Evolutionary conservation across 2,888 invertebrate genomes (phyloP).

Genomic region (Pasiphila rectangulata): DNA sequence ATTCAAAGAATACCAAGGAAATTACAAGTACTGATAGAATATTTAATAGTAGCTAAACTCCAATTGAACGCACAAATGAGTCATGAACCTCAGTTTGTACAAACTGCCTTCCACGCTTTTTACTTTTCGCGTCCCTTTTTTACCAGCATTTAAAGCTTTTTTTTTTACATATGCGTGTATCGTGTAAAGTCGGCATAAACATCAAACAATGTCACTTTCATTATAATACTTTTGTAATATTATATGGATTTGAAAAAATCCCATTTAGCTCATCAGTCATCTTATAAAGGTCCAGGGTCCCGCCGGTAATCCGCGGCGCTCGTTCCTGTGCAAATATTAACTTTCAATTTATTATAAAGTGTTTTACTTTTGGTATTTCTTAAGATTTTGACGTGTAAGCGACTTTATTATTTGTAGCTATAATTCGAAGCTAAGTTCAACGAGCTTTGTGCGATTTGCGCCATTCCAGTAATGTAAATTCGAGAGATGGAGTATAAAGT

Average conservation of each 20-base stretch:
- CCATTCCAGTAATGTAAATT: conserved; percentile 11
- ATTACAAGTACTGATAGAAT: too few relatives aligned
- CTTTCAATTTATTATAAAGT: neutral
- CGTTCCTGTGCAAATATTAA: conserved; percentile 1
- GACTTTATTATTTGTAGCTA: conserved; percentile 5
- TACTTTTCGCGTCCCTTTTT: too few relatives aligned
- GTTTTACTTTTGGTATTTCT: conserved; percentile 3
- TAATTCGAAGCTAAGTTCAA: conserved; percentile 12
- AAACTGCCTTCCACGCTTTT: neutral
- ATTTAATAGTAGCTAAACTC: neutral
- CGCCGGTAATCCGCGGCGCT: too few relatives aligned
- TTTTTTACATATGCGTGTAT: too few relatives aligned
- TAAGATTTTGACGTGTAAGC: neutral
- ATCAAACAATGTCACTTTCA: too few relatives aligned
- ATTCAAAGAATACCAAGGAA: neutral
- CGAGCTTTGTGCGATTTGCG: conserved; percentile 10
- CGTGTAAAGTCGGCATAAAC: too few relatives aligned
- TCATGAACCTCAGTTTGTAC: neutral
- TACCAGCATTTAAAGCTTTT: too few relatives aligned
- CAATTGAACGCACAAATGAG: conserved; percentile 2
- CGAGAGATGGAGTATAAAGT: conserved; percentile 15
- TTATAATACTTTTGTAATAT: too few relatives aligned
- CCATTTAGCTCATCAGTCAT: too few relatives aligned
- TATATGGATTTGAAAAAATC: too few relatives aligned
- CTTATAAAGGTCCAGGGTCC: too few relatives aligned